Conservation (phyloP, 2,797 vertebrate species). For the Paramormyrops hopkinsi region DNA sequence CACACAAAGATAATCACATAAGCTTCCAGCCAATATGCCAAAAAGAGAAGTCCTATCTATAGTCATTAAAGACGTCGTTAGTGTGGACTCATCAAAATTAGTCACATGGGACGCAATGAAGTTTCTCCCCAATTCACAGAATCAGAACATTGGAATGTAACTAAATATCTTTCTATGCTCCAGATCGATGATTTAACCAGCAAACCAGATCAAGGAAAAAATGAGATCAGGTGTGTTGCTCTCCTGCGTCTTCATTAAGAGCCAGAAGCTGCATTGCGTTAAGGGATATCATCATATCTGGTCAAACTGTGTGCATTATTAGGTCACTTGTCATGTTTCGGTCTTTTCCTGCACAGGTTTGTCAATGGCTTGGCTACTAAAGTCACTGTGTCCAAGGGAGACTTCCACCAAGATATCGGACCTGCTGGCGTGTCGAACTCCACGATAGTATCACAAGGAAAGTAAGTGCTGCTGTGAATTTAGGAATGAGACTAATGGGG, state of each 20-base stretch:
- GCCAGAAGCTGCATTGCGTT: neutral
- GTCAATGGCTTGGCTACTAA: slow-evolving; percentile 54
- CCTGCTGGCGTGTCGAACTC: slow-evolving; percentile 57
- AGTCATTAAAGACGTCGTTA: neutral
- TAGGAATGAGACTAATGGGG: neutral
- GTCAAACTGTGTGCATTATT: neutral
- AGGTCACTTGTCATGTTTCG: neutral
- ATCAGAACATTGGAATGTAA: neutral
- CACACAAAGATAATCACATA: neutral
- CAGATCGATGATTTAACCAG: slow-evolving; percentile 50
- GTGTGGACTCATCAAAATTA: neutral
- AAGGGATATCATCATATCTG: neutral
- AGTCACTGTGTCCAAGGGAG: slow-evolving; percentile 49
- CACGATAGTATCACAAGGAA: slow-evolving; percentile 48
- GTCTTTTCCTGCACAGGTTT: slow-evolving; percentile 60
- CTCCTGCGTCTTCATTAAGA: neutral
- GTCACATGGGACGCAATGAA: neutral
- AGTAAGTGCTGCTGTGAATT: slow-evolving; percentile 56
- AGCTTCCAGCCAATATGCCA: neutral
- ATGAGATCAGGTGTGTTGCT: slow-evolving; percentile 69
- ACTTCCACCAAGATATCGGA: slow-evolving; percentile 29
- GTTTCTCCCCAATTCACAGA: neutral
- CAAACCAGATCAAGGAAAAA: slow-evolving; percentile 77
- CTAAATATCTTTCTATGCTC: neutral
- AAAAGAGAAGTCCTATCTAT: neutral